These are phyloP conservation scores for Drosophila mayaguana DNA, from an alignment of 2,888 invertebrate species.

Conservation along the genomic window DNA sequence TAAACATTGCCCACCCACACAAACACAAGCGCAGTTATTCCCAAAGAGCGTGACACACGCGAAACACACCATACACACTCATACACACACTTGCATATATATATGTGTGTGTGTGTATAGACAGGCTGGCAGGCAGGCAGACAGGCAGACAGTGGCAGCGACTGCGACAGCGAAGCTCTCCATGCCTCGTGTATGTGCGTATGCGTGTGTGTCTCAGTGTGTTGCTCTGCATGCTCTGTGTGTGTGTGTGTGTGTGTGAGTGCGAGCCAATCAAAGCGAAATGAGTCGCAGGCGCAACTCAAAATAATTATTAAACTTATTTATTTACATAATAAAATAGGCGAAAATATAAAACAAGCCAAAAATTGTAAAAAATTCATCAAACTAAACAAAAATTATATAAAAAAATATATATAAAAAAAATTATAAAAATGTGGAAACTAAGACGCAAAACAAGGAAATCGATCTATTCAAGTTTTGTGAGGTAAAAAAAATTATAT, in stretches of 20 bases:
- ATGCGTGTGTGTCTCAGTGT: constrained; percentile 14
- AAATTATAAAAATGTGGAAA: not conserved
- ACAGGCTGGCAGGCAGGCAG: constrained; percentile 14
- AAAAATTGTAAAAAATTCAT: not conserved
- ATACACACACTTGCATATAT: constrained; percentile 6
- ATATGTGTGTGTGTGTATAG: not conserved
- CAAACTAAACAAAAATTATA: too few species aligned
- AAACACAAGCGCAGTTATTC: constrained; percentile 48
- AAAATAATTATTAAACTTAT: constrained; percentile 33
- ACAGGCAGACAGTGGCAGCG: constrained; percentile 22
- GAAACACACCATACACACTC: constrained; percentile 47
- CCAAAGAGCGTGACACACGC: constrained; percentile 64
- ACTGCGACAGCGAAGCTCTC: constrained; percentile 37
- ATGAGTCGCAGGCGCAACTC: constrained; percentile 64
- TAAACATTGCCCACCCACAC: constrained; percentile 57
- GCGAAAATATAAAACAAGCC: too few species aligned
- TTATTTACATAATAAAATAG: constrained; percentile 20
- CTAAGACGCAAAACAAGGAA: not conserved
- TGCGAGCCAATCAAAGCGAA: constrained; percentile 64
- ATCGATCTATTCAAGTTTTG: not conserved
- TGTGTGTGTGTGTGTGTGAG: constrained; percentile 25
- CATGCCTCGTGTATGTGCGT: constrained; percentile 24
- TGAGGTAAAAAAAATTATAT: not conserved
- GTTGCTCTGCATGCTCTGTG: not conserved
- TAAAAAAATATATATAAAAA: not conserved